Evolutionary conservation across 2,797 vertebrate species (phyloP).

Genomic region (Eulemur coronatus): DNA sequence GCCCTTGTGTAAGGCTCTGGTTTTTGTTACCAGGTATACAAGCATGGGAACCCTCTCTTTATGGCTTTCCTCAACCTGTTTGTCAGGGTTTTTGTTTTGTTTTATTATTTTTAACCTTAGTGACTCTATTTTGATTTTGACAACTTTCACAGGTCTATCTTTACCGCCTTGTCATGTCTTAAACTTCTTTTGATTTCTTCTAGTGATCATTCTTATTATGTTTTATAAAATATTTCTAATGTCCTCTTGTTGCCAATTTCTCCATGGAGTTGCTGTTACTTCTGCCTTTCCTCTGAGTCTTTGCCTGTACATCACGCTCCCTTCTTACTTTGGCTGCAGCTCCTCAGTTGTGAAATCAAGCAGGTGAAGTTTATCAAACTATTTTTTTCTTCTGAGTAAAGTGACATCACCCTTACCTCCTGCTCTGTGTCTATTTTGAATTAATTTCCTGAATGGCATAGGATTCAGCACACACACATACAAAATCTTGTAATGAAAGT

Average conservation of each 20-base stretch:
- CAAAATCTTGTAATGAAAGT: neutral
- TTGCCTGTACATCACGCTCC: neutral
- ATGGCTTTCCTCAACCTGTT: neutral
- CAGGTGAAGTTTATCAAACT: neutral
- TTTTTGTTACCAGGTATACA: neutral
- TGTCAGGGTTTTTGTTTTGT: neutral
- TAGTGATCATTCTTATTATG: neutral
- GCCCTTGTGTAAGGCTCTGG: neutral
- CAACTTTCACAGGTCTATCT: neutral
- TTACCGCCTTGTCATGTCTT: neutral
- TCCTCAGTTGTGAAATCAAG: neutral
- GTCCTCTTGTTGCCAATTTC: neutral
- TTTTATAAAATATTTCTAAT: neutral
- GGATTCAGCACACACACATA: neutral
- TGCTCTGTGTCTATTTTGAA: conserved; percentile 11
- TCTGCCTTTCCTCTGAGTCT: neutral
- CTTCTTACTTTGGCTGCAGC: neutral
- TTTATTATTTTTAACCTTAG: neutral
- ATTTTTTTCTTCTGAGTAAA: neutral
- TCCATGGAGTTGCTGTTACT: neutral
- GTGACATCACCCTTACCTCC: neutral
- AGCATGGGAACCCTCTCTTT: neutral
- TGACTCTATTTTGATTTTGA: neutral
- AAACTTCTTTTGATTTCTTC: neutral
- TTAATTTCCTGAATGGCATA: conserved; percentile 36